Percentiles rank a stretch among this genome's conserved stretches.
Conservation (phyloP, 2,888 invertebrate genomes). For the Dasysyrphus tricinctus region DNA sequence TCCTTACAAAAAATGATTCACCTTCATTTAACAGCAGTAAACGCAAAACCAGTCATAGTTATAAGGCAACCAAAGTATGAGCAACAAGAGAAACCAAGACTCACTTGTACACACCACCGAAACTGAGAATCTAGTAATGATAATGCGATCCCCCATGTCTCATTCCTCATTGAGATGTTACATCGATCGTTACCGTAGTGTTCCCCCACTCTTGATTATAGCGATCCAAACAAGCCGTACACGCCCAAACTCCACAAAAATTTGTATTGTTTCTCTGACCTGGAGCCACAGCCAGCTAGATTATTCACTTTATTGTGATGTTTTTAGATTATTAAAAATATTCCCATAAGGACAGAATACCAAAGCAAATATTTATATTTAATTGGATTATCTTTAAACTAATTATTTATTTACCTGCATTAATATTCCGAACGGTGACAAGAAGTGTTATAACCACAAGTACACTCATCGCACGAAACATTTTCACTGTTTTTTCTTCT, state of each 20-base stretch:
- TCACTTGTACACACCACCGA: constrained; percentile 19
- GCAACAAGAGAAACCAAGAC: constrained; percentile 32
- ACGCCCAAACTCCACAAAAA: constrained; percentile 64
- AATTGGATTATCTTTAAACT: background rate
- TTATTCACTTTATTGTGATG: background rate
- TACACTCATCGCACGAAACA: constrained; percentile 65
- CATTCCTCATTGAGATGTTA: constrained; percentile 37
- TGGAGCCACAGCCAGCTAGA: background rate
- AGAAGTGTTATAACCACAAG: constrained; percentile 62
- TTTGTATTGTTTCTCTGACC: constrained; percentile 35
- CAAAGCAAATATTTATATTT: background rate
- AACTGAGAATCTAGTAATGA: background rate
- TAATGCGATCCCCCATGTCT: constrained; percentile 24
- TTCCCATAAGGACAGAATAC: background rate
- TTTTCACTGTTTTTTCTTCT: constrained; percentile 59
- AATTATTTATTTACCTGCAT: constrained; percentile 64
- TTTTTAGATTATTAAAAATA: background rate
- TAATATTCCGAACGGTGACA: constrained; percentile 62
- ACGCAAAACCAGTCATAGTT: background rate
- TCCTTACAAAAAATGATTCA: background rate
- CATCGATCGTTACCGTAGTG: constrained; percentile 70
- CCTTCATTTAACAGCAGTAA: background rate
- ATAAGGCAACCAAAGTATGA: constrained; percentile 29
- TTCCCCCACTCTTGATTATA: constrained; percentile 59
- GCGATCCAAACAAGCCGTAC: constrained; percentile 73